phyloP scores from a whole-genome alignment of 1,140 invertebrate genomes.

The Brachionus rubens region DNA sequence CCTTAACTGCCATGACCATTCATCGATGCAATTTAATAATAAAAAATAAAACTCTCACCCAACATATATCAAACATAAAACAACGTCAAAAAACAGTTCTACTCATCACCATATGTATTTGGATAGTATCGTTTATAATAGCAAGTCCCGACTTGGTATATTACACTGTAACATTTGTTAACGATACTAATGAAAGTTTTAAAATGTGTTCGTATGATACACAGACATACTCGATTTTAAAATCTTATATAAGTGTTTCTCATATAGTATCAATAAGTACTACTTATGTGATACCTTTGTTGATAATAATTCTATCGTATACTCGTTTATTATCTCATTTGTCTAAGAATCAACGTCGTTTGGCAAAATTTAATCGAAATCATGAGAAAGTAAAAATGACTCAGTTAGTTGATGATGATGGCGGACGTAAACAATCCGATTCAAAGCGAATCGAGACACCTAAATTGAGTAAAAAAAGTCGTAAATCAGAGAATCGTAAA shows the following conservation, averaged over 20 bases:
- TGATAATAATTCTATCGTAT: conserved; percentile 36
- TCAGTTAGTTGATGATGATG: too few relatives aligned
- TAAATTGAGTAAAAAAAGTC: background rate
- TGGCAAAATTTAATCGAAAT: conserved; percentile 36
- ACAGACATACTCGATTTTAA: conserved; percentile 3
- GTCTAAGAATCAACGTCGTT: conserved; percentile 17
- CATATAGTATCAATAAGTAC: conserved; percentile 34
- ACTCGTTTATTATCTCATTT: conserved; percentile 27
- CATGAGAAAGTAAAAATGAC: background rate
- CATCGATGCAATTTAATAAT: conserved; percentile 42
- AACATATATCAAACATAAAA: background rate
- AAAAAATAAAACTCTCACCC: conserved; percentile 24
- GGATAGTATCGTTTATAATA: conserved; percentile 11
- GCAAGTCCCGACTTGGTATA: conserved; percentile 35
- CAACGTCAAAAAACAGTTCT: conserved; percentile 15
- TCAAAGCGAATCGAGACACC: background rate
- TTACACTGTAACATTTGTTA: conserved; percentile 1
- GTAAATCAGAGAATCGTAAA: conserved; percentile 6
- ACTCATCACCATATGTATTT: conserved; percentile 11
- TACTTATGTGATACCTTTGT: conserved; percentile 34
- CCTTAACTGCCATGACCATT: conserved; percentile 42
- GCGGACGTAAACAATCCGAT: background rate
- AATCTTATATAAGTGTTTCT: conserved; percentile 30
- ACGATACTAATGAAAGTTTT: background rate
- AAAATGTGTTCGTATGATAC: conserved; percentile 17